A percentile compares a stretch with the other conserved stretches of the same genome.
These are phyloP conservation scores for Megaceryle torquata DNA, from an alignment of 2,113 vertebrate species.

Conservation along the genomic window DNA sequence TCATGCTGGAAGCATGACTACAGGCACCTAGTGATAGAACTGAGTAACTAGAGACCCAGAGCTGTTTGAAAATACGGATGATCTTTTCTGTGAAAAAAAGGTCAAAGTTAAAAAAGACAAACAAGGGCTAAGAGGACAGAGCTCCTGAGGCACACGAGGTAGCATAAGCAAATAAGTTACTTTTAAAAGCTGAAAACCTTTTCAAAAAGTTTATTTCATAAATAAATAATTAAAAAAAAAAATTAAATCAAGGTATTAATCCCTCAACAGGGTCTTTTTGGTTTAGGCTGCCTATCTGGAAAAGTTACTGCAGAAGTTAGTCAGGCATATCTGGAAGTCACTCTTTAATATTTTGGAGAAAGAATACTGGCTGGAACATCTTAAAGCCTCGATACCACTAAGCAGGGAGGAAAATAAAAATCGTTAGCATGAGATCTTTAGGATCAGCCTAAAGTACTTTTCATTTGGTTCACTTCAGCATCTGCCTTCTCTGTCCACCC, in stretches of 20 bases:
- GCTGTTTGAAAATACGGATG: not conserved
- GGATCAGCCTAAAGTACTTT: not conserved
- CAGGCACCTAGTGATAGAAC: not conserved
- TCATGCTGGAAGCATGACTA: not conserved
- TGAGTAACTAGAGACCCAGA: not conserved
- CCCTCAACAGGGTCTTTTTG: not conserved
- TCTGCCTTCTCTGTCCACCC: not conserved
- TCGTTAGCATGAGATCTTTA: not conserved
- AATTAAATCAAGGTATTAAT: not conserved
- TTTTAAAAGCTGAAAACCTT: not conserved
- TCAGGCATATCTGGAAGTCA: not conserved
- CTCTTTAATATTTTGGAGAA: not conserved
- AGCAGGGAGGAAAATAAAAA: not conserved
- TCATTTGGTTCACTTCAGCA: not conserved
- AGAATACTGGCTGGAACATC: not conserved
- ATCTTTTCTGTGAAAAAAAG: not conserved
- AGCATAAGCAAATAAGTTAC: not conserved
- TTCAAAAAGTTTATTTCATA: not conserved
- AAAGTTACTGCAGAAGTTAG: not conserved
- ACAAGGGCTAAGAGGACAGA: not conserved
- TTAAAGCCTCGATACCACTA: not conserved
- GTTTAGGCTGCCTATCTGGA: not conserved
- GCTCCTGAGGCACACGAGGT: not conserved
- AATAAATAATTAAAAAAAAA: no score
- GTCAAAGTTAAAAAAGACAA: not conserved